Evolutionary conservation across 2,888 invertebrate genomes (phyloP), one percentile per base, ranked within the genome.

Genomic region (Hirtodrosophila duncani): DNA sequence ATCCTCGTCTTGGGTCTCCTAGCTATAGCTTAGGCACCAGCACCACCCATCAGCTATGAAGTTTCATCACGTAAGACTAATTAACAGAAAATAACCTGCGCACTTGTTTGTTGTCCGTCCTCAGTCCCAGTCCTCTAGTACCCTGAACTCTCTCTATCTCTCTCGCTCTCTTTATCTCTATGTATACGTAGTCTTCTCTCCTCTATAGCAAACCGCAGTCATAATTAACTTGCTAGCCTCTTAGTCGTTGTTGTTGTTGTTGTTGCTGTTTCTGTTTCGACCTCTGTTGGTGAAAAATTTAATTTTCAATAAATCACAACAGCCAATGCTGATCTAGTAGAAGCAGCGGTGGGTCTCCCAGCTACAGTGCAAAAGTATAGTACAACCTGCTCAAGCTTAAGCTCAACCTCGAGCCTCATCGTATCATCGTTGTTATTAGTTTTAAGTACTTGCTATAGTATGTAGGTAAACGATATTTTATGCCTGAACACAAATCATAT

Each of bases 21-120:
- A n/a, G n/a, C n/a, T n/a, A n/a, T n/a, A n/a, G n/a, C n/a, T n/a
- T n/a, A n/a, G n/a, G n/a, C n/a, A n/a, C n/a, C n/a, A n/a, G 79
- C 57, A 72, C 75, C 71, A 53, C 71, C 71, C 79, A 66, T 63
- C 62, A 50, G 45, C 55, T 26, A 64, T 64, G 61, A 58, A 52
- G 62, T 62, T 75, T 79, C 72, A 72, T 72, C 72, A 79, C 80
- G 77, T 75, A 75, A 67, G 62, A 74, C 80, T 74, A 79, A 74
- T 74, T 74, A 74, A 74, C 72, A 61, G 71, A 46, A 77, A 74
- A 71, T 79, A 67, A 75, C 64, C 75, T 67, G 79, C 50, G 62
- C 75, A 74, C 79, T 74, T 79, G 79, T 74, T 72, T 65, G 58
- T 62, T 51, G 56, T 48, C 41, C 52, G 31, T 38, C 38, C 37